Conservation (phyloP, 2,888 invertebrate genomes). For the Ectobius pallidus region DNA sequence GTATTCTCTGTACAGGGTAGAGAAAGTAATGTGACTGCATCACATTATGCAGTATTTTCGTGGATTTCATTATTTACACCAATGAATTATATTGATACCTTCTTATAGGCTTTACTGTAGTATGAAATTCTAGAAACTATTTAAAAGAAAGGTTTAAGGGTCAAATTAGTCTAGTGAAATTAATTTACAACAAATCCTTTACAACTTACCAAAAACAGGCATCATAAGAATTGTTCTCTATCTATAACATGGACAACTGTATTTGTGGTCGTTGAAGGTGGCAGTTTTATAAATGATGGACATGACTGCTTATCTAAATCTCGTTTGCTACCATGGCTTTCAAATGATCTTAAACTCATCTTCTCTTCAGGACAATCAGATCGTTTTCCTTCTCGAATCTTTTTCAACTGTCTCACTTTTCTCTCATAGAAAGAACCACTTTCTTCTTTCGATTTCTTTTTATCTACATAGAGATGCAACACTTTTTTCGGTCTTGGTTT, state of each 20-base stretch:
- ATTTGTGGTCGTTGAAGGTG: not conserved
- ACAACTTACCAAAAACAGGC: not conserved
- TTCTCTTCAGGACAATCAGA: not conserved
- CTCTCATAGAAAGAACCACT: conserved; percentile 34
- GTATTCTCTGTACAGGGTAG: no score
- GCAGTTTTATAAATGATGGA: conserved; percentile 20
- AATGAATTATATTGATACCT: no score
- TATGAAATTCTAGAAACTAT: no score
- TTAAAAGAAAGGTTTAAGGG: no score
- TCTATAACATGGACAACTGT: not conserved
- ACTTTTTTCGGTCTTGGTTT: conserved; percentile 34
- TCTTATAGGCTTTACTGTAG: no score
- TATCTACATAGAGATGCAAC: not conserved
- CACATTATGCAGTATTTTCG: no score
- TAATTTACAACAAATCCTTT: no score
- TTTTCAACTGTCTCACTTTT: conserved; percentile 31
- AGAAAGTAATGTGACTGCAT: no score
- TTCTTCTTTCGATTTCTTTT: conserved; percentile 19
- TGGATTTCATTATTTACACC: no score
- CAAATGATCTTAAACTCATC: not conserved
- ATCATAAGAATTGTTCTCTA: conserved; percentile 34
- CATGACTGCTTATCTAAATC: not conserved
- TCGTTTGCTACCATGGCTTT: not conserved
- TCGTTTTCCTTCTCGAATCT: conserved; percentile 13
- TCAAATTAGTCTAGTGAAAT: no score